Evolutionary conservation across 92 coral and sea anemone species (phyloP), one percentile per base, ranked within the genome.

Genomic region (Zoanthus solanderi): DNA sequence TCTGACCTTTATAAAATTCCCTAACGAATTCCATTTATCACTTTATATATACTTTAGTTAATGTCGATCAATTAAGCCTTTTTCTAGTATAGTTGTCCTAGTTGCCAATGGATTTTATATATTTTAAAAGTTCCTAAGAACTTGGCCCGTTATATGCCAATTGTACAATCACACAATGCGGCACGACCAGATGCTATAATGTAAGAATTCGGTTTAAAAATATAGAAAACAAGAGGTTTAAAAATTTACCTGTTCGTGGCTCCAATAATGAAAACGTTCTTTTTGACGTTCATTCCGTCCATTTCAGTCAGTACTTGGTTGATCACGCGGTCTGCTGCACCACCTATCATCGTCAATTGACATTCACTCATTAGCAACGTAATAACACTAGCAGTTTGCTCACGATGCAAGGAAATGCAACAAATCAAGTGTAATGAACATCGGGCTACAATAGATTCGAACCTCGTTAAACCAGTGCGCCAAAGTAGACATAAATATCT

Each of bases 241-340:
- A 53, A 9, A 16, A 13, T 90, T 58, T 30, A 92, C 95, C 99
- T 95, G 94, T 97, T 97, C 29, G 99, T 97, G 2, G 99, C 99
- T 73, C 99, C 99, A 85, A 97, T 97, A 72, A 97, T 97, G 71
- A 97, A 97, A 44, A 97, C 99, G 90, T 97, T 97, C 76, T 97
- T 97, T 92, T 97, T 97, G 57, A 96, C 99, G 73, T 97, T 97
- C 99, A 97, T 97, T 78, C 99, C 99, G 31, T 97, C 99, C 99
- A 97, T 97, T 78, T 97, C 99, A 72, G 99, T 97, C 31, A 97
- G 93, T 50, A 97, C 95, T 78, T 97, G 99, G 93, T 97, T 97
- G 83, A 97, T 97, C 31, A 97, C 99, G 77, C 99, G 99, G 78
- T 97, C 99, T 56, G 99, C 99, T 15, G 99, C 99, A 12, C 99